A percentile compares a stretch with the other conserved stretches of the same genome.
Evolutionary conservation across 2,888 invertebrate species (phyloP).

Genomic region (Hoplodrina ambigua): DNA sequence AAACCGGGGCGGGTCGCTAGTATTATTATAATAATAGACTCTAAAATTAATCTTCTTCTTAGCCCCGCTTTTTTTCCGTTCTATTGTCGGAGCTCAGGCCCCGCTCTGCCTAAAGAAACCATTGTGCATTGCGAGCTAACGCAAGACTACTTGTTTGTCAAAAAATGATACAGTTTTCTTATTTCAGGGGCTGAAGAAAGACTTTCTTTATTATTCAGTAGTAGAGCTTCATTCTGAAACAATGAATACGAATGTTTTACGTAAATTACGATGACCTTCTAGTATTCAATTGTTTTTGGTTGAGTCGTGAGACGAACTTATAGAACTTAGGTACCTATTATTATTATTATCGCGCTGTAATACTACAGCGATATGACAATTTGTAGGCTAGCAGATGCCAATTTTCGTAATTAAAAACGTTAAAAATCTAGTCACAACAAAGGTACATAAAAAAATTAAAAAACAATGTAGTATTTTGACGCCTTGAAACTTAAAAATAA

Average conservation of each 20-base stretch:
- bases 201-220: slow-evolving; percentile 31
- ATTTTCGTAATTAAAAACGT: too few species aligned
- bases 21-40: slow-evolving; percentile 44
- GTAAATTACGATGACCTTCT: background rate
- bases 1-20: too few species aligned
- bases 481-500: too few species aligned
- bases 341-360: too few species aligned
- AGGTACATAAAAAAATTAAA: too few species aligned
- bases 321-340: too few species aligned
- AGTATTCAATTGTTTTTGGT: background rate
- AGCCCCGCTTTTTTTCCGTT: slow-evolving; percentile 33
- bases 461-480: too few species aligned
- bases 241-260: slow-evolving; percentile 3
- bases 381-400: background rate
- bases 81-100: slow-evolving; percentile 35
- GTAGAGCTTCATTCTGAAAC: slow-evolving; percentile 6
- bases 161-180: slow-evolving; percentile 48
- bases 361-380: background rate
- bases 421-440: too few species aligned
- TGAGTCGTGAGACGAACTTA: background rate
- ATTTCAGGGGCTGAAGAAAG: slow-evolving; percentile 25
- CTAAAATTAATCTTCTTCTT: slow-evolving; percentile 47
- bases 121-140: slow-evolving; percentile 46
- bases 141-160: slow-evolving; percentile 50
- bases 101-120: slow-evolving; percentile 45